phyloP scores from a whole-genome alignment of 2,888 invertebrate genomes.

The Andrena chrysosceles region DNA sequence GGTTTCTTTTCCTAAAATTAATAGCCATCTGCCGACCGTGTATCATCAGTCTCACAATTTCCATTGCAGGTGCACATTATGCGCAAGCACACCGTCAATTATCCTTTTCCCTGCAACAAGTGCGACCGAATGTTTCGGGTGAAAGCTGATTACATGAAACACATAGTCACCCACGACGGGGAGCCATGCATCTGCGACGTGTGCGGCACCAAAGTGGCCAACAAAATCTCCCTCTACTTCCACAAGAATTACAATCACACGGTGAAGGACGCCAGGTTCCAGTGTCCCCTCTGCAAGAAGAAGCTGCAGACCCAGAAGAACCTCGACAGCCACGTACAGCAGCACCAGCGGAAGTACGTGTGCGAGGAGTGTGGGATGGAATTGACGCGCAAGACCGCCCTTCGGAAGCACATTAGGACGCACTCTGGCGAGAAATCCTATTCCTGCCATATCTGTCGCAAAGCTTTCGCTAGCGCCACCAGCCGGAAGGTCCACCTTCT shows the following conservation, averaged over 20 bases:
- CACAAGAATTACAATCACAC: slow-evolving; percentile 58
- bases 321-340: slow-evolving; percentile 70
- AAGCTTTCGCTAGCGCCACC: slow-evolving; percentile 65
- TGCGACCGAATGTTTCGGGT: slow-evolving; percentile 71
- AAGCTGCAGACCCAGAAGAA: slow-evolving; percentile 71
- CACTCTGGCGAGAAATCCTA: slow-evolving; percentile 64
- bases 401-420: slow-evolving; percentile 67
- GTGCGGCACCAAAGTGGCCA: slow-evolving; percentile 45
- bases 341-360: slow-evolving; percentile 64
- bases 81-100: slow-evolving; percentile 57
- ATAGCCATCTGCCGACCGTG: not conserved
- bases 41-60: not conserved
- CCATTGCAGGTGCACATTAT: slow-evolving; percentile 64
- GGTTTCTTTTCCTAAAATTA: not conserved
- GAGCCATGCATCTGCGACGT: slow-evolving; percentile 67
- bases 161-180: slow-evolving; percentile 71
- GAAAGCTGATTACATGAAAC: slow-evolving; percentile 46
- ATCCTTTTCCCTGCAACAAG: slow-evolving; percentile 62
- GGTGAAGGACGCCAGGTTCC: slow-evolving; percentile 45
- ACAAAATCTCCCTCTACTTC: slow-evolving; percentile 51
- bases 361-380: slow-evolving; percentile 70
- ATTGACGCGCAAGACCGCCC: slow-evolving; percentile 62
- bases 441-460: slow-evolving; percentile 70
- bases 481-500: slow-evolving; percentile 75
- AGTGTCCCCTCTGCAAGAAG: slow-evolving; percentile 64